These are phyloP conservation scores for Onthophagus taurus DNA, from an alignment of 1,140 invertebrate genomes.

Conservation along the genomic window DNA sequence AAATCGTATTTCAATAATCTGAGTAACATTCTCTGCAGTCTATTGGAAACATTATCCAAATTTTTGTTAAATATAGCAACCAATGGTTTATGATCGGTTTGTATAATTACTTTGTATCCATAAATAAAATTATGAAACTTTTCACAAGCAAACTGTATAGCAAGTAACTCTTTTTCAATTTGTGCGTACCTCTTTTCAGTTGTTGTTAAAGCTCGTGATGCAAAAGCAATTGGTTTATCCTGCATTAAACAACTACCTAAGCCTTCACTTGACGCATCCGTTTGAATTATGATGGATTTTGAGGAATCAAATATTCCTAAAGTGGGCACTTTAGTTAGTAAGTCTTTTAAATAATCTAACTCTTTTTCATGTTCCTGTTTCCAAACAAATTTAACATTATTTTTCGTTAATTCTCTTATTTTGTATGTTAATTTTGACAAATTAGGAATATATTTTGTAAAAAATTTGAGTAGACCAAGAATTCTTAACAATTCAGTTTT, in stretches of 20 bases:
- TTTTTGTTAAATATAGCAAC: conserved; percentile 38
- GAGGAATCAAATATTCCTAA: neutral
- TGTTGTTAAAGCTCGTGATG: neutral
- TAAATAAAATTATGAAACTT: neutral
- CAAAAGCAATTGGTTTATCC: neutral
- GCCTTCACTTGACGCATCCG: neutral
- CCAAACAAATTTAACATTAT: neutral
- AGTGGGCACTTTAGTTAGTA: neutral
- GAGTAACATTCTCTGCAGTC: conserved; percentile 28
- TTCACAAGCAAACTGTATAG: neutral
- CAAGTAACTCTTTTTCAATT: neutral
- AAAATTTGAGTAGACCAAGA: neutral
- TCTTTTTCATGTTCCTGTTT: neutral
- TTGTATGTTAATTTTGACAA: neutral
- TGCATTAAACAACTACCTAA: neutral
- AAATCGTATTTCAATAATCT: conserved; percentile 27
- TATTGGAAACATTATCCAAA: conserved; percentile 31
- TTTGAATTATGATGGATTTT: neutral
- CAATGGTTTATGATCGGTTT: conserved; percentile 42
- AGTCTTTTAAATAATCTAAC: neutral
- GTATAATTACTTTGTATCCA: conserved; percentile 19
- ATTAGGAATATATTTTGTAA: neutral
- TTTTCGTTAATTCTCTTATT: neutral
- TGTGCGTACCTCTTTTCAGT: neutral
- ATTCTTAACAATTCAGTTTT: neutral